Conservation (phyloP, 2,888 invertebrate species). For the Eustalomyia histrio region DNA sequence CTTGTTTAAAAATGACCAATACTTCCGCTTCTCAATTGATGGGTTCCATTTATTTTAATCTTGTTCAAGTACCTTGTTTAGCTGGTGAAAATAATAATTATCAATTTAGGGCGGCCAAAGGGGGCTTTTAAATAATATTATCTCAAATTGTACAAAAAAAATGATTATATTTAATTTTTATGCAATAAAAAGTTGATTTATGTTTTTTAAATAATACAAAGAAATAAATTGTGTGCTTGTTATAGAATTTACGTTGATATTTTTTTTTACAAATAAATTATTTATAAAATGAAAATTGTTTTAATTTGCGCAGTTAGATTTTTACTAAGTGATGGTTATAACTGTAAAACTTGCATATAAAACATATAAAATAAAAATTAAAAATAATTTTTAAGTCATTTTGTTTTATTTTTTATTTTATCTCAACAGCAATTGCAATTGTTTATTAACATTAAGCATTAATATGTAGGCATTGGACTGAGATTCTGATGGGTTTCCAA, state of each 20-base stretch:
- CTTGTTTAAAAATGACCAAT: conserved; percentile 88
- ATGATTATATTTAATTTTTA: conserved; percentile 29
- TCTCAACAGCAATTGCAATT: too few relatives aligned
- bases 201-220: not conserved
- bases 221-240: conserved; percentile 11
- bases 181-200: not conserved
- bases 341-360: too few relatives aligned
- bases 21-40: conserved; percentile 86
- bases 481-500: too few relatives aligned
- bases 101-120: conserved; percentile 76
- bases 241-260: conserved; percentile 19
- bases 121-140: conserved; percentile 72
- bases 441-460: too few relatives aligned
- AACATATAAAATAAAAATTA: too few relatives aligned
- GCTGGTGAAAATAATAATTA: conserved; percentile 71
- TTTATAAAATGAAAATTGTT: conserved; percentile 14
- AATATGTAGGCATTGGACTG: too few relatives aligned
- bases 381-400: too few relatives aligned
- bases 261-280: conserved; percentile 27
- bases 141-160: conserved; percentile 37
- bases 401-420: too few relatives aligned
- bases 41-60: conserved; percentile 92
- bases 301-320: too few relatives aligned
- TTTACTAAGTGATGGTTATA: too few relatives aligned
- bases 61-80: conserved; percentile 82